Base-by-base conservation (phyloP, 2,797 vertebrate genomes). In the Channa striata region DNA sequence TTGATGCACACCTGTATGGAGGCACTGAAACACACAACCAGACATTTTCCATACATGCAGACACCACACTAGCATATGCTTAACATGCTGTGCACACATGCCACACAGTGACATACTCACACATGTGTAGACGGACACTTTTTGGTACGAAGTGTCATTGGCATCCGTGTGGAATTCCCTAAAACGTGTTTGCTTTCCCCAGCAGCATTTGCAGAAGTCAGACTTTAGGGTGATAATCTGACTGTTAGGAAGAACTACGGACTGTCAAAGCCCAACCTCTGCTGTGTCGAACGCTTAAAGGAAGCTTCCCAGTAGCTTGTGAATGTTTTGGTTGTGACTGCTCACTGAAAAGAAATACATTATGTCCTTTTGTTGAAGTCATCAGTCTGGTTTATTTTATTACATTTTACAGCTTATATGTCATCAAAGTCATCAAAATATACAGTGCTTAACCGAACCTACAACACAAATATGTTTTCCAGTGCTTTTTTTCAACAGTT, bases 171-270 rank as follows among this genome's bases (percentile, higher is more conserved):
- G 50, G 62, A 86, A 86, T 87, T 89, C 83, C 68, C 78, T 60
- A 50, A 60, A 65, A 74, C 78, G 84, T 78, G 88, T 80, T 86
- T 68, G 43, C 74, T 87, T 92, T 89, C 87, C 88, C 60, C 30
- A 20, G 72, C 54, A 84, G 71, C 68, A 40, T 83, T 82, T 80
- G 77, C 68, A 68, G 63, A 81, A 11, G 65, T 84, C 78, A 84
- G 70, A 34, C 67, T 72, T 63, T 9, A 5, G 75, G 73, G 79
- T 21, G 82, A 83, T 89, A 91, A 90, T 87, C 79, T 82, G 85
- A 80, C 74, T 83, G 74, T 86, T 91, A 84, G 86, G 79, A 87
- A 83, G 81, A 89, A 84, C 80, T 85, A 85, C 70, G 59, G 12
- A 59, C 59, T 50, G 44, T 87, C 75, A 76, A 48, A 43, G 64